Base-by-base conservation (phyloP, 2,888 invertebrate genomes). In the Ptychoptera contaminata region DNA sequence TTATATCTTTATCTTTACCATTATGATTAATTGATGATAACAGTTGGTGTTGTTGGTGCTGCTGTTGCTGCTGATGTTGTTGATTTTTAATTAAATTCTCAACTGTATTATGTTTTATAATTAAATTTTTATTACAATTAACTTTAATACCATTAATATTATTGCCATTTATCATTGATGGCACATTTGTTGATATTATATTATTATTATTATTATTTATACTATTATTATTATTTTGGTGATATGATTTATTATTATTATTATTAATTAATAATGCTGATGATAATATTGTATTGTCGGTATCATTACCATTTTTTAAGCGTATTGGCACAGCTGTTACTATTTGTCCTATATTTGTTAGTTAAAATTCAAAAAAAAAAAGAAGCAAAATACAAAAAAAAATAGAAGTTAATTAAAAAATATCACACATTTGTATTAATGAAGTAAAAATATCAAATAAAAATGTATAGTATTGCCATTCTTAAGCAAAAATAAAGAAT, bases 261-360 rank as follows among this genome's bases (percentile, higher is more conserved):
- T 56, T 53, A 63, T 50, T 52, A 62, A 61, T 45, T 23, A 23
- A 23, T 23, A 23, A 23, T 23, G 23, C 23, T 23, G 23, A 23
- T 7, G 23, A 23, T 23, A 23, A 23, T 59, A 57, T 41, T 61
- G 61, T 42, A 14, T 15, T 42, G 12, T 40, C 40, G 16, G 31
- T 42, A 36, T 62, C 61, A 46, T 46, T 50, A 53, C 59, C 58
- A 50, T 56, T 57, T 56, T 63, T 59, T 45, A 63, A 58, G 48
- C 58, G 63, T 38, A 61, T 61, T 50, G 64, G 64, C 53, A 63
- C 61, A 52, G 64, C 64, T 48, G 64, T 65, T 50, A 64, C 62
- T 45, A 63, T 57, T 61, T 63, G 63, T 51, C 63, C 63, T 62
- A 52, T 40, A 42, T 46, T 40, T 43, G 47, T 44, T 40, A 46